Evolutionary conservation across 2,797 vertebrate genomes (phyloP).

Genomic region (Cyclopterus lumpus): DNA sequence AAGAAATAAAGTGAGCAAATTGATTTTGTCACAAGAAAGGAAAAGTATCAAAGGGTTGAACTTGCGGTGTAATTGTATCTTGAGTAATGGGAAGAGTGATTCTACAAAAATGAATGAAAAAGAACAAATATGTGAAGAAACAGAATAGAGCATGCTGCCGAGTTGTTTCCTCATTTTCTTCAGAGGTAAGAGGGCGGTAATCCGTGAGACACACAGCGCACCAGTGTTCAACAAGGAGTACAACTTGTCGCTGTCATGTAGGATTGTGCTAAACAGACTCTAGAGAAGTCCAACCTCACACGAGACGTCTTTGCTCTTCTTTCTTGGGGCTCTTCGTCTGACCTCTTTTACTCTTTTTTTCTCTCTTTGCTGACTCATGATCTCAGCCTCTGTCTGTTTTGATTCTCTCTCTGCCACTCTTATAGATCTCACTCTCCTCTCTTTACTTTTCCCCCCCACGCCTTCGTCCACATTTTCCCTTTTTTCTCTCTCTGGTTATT

Average conservation of each 20-base stretch:
- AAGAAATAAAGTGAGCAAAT: slow-evolving; percentile 43
- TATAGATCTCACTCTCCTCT: background rate
- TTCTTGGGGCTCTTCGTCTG: background rate
- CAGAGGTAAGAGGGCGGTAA: slow-evolving; percentile 3
- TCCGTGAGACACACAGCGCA: background rate
- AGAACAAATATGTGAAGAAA: slow-evolving; percentile 6
- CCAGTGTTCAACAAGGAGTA: slow-evolving; percentile 12
- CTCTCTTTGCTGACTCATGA: background rate
- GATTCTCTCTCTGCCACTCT: slow-evolving; percentile 11
- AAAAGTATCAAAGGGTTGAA: slow-evolving; percentile 36
- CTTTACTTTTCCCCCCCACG: background rate
- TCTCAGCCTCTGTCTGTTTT: slow-evolving; percentile 7
- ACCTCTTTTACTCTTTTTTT: slow-evolving; percentile 1
- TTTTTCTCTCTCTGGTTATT: slow-evolving; percentile 5
- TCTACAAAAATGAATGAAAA: slow-evolving; percentile 9
- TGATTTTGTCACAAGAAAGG: slow-evolving; percentile 48
- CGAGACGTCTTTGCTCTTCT: background rate
- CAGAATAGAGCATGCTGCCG: background rate
- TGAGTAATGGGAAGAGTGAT: slow-evolving; percentile 13
- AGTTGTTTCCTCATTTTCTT: slow-evolving; percentile 13
- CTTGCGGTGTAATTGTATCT: slow-evolving; percentile 11
- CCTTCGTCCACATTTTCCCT: background rate
- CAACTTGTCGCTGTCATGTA: slow-evolving; percentile 46
- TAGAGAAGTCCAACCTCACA: background rate
- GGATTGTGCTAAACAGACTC: slow-evolving; percentile 28